Evolutionary conservation across 1,140 invertebrate genomes (phyloP).

Genomic region (Tetramorium parvispinum): DNA sequence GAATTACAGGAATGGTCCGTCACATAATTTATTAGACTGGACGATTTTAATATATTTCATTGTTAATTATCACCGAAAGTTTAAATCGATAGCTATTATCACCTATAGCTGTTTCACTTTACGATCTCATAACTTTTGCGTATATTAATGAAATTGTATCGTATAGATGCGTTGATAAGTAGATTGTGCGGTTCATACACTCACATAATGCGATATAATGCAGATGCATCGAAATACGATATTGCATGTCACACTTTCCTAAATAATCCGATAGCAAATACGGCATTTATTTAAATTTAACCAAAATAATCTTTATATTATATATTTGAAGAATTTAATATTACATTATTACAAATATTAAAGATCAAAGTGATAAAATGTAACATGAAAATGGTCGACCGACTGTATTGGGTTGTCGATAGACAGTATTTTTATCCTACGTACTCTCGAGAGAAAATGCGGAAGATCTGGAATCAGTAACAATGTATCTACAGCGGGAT

Average conservation of each 20-base stretch:
- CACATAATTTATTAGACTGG: conserved; percentile 44
- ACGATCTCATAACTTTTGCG: conserved; percentile 21
- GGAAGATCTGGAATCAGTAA: conserved; percentile 54
- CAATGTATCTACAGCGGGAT: conserved; percentile 64
- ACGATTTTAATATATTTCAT: conserved; percentile 33
- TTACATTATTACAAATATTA: neutral
- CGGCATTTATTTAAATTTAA: neutral
- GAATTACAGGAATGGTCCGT: conserved; percentile 28
- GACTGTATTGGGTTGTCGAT: neutral
- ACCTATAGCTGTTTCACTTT: conserved; percentile 5
- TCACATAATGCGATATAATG: neutral
- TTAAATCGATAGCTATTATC: conserved; percentile 30
- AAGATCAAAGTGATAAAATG: neutral
- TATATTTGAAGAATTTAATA: no score
- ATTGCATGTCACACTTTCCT: neutral
- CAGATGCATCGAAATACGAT: neutral
- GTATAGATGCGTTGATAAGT: conserved; percentile 12
- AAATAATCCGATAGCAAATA: neutral
- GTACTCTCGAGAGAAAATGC: conserved; percentile 2
- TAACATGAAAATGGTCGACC: neutral
- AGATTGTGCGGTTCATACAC: conserved; percentile 23
- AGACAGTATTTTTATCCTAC: conserved; percentile 34
- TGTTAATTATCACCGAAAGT: conserved; percentile 31
- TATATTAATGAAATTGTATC: conserved; percentile 31
- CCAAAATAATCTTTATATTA: neutral